These are phyloP conservation scores for Oreocharis arfaki DNA, from an alignment of 2,113 vertebrate genomes.

Conservation along the genomic window DNA sequence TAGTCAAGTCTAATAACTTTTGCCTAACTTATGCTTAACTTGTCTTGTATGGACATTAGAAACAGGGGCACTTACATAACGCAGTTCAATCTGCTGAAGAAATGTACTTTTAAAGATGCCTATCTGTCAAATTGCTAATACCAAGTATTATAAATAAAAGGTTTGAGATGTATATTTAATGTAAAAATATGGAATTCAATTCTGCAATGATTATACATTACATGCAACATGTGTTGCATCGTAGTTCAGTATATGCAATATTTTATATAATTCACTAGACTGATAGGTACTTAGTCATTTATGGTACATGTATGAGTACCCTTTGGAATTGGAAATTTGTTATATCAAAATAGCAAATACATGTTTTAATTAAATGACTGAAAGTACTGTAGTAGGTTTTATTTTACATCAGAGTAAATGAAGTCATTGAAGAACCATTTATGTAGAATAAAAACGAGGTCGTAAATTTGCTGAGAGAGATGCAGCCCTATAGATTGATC, in stretches of 20 bases:
- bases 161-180: neutral
- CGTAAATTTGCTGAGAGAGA: neutral
- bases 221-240: neutral
- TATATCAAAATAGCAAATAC: neutral
- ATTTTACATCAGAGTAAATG: neutral
- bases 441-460: neutral
- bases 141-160: neutral
- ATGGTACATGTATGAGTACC: fast-evolving
- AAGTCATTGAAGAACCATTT: neutral
- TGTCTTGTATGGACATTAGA: fast-evolving
- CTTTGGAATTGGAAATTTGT: neutral
- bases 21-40: neutral
- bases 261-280: neutral
- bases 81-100: neutral
- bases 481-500: neutral
- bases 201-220: neutral
- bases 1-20: neutral
- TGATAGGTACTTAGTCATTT: neutral
- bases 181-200: neutral
- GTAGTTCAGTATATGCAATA: neutral
- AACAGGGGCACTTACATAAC: neutral
- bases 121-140: neutral
- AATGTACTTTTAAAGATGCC: neutral
- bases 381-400: neutral
- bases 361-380: neutral